These are phyloP conservation scores for Neomorphus geoffroyi DNA, from an alignment of 2,797 vertebrate species.

Conservation along the genomic window DNA sequence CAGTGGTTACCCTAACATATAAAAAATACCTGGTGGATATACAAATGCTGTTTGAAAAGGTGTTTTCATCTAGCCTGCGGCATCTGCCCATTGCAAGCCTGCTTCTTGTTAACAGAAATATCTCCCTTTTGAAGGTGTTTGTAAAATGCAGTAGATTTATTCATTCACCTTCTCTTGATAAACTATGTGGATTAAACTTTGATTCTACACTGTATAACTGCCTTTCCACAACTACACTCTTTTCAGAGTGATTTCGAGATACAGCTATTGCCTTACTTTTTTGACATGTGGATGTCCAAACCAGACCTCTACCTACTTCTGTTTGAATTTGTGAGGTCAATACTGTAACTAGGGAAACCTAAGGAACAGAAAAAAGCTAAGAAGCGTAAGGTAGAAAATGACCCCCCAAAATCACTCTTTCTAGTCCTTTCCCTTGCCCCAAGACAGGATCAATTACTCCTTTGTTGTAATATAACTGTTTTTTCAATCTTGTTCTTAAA, in stretches of 20 bases:
- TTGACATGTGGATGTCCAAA: neutral
- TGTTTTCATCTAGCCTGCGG: neutral
- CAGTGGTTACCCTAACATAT: neutral
- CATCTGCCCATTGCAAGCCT: neutral
- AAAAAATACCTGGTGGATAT: neutral
- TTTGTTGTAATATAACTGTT: slow-evolving; percentile 11
- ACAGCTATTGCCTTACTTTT: neutral
- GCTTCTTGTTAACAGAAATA: slow-evolving; percentile 25
- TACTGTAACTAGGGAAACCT: neutral
- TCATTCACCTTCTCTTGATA: neutral
- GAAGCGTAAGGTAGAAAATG: neutral
- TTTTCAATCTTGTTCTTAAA: slow-evolving; percentile 18
- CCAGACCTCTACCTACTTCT: neutral
- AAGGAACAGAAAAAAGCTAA: neutral
- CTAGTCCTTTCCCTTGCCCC: neutral
- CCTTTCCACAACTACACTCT: neutral
- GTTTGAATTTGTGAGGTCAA: neutral
- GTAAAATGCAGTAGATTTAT: neutral
- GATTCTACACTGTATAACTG: neutral
- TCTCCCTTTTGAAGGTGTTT: neutral
- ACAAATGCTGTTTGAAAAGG: slow-evolving; percentile 1
- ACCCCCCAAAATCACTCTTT: neutral
- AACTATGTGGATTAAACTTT: slow-evolving; percentile 3
- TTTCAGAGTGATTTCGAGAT: neutral
- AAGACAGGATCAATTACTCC: neutral